Evolutionary conservation across 2,888 invertebrate genomes (phyloP), one percentile per base, ranked within the genome.

Genomic region (Biston stratarius): DNA sequence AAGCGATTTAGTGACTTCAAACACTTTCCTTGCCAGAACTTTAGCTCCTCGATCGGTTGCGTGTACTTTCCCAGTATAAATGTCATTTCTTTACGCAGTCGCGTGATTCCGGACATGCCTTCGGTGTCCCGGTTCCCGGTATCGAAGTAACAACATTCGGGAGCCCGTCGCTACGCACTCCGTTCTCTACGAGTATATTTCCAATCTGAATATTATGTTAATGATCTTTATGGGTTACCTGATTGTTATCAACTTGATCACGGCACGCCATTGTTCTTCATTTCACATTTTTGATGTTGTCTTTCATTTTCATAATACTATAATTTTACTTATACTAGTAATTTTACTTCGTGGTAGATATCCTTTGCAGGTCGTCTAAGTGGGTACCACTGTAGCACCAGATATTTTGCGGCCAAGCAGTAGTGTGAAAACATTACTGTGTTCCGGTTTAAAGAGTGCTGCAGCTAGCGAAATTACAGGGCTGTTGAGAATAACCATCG

Each of bases 161-260:
- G 64, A 36, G 34, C 45, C 42, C n/a, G 63, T 69, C 59, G 62
- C 61, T 55, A 69, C 45, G 62, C 49, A 8, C 44, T 36, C 45
- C 34, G 55, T 56, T 36, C 49, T 40, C 49, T 56, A n/a, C n/a
- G n/a, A n/a, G n/a, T n/a, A 56, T 64, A 45, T 60, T 48, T 51
- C 45, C 38, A 44, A 68, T 68, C 51, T 14, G 57, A 68, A 64
- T 68, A 68, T 68, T 68, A 68, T 68, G 67, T 68, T 68, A 63
- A 68, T 68, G 33, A 40, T 68, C 63, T 68, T 68, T 68, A 68
- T 63, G 67, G 67, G 55, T 60, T 48, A 58, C 66, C 44, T 11
- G 67, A 63, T 61, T 24, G 55, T 45, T 63, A 68, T 68, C 63
- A 24, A 53, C 34, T 51, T 47, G 36, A 58, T 62, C 61, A 48